phyloP scores from a whole-genome alignment of 2,113 vertebrate genomes.

The Vulpes vulpes region DNA sequence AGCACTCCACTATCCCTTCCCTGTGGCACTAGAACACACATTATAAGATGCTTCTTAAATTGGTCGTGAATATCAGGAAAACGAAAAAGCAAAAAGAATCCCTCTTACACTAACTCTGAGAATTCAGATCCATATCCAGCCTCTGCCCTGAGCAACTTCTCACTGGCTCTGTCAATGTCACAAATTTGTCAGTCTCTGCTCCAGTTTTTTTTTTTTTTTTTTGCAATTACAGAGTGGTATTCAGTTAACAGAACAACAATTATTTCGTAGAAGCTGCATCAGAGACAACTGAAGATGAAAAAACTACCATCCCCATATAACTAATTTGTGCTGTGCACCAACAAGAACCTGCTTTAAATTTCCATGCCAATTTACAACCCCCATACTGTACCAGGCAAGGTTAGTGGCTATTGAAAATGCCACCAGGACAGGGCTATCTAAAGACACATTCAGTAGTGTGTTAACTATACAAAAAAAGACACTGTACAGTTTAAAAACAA shows the following conservation, averaged over 20 bases:
- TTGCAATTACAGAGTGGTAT: no score
- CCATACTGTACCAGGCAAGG: conserved; percentile 94
- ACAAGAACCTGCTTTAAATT: conserved; percentile 52
- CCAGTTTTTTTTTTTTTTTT: background rate
- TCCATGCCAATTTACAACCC: conserved; percentile 91
- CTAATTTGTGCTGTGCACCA: background rate
- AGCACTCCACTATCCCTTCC: background rate
- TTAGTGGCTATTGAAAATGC: conserved; percentile 94
- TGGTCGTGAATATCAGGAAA: background rate
- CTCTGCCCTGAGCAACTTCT: background rate
- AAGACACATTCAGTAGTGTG: conserved; percentile 96
- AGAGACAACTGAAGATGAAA: no score
- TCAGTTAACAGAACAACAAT: no score
- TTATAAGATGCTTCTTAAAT: background rate
- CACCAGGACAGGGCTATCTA: conserved; percentile 94
- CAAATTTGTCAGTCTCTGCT: background rate
- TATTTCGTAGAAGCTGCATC: no score
- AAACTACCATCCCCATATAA: background rate
- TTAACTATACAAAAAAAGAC: conserved; percentile 98
- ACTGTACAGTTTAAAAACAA: conserved; percentile 95
- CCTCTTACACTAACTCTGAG: background rate
- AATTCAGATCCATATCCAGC: background rate
- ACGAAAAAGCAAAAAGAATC: background rate
- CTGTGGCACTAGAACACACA: background rate
- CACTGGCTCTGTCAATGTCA: background rate